Conservation (phyloP, 2,888 invertebrate genomes). For the Pyrrhosoma nymphula region DNA sequence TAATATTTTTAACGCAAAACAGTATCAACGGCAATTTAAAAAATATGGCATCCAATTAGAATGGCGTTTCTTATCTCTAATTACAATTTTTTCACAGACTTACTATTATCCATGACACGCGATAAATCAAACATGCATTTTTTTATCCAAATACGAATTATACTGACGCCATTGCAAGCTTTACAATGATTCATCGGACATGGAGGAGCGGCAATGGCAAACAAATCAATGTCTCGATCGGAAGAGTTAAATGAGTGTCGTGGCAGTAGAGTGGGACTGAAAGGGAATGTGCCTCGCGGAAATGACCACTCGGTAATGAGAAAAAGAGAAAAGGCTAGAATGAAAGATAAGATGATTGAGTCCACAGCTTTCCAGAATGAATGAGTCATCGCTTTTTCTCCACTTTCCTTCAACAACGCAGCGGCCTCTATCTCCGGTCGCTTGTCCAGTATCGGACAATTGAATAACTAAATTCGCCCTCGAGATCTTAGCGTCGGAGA, state of each 20-base stretch:
- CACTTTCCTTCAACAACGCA: background rate
- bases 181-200: background rate
- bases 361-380: background rate
- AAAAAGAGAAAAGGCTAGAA: background rate
- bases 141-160: too few species aligned
- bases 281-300: background rate
- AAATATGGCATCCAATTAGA: background rate
- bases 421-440: background rate
- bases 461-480: slow-evolving; percentile 35
- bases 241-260: background rate
- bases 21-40: too few species aligned
- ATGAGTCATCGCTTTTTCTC: background rate
- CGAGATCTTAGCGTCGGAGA: background rate
- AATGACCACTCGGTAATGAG: background rate
- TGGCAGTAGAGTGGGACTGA: background rate
- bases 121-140: too few species aligned
- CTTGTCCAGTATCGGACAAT: background rate
- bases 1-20: too few species aligned
- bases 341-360: background rate
- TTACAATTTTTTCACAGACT: too few species aligned
- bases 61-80: background rate
- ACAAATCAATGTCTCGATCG: background rate
- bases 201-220: background rate
- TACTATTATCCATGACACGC: too few species aligned
- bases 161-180: background rate